These are phyloP conservation scores for Diplogasteroides magnus DNA, from an alignment of 1,140 invertebrate genomes.

Conservation along the genomic window DNA sequence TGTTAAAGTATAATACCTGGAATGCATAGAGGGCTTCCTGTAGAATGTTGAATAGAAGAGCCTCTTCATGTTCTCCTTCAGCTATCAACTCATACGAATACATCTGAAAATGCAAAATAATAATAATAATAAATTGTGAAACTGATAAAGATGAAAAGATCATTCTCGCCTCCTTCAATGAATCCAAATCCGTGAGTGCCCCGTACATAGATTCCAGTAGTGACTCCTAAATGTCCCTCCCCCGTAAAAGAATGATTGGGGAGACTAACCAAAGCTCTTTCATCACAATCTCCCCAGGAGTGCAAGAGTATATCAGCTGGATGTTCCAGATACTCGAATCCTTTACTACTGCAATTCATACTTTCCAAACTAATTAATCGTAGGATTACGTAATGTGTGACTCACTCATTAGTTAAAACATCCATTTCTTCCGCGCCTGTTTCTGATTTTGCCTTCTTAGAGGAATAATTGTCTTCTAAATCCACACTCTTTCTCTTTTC, in stretches of 20 bases:
- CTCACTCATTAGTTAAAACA: too few species aligned
- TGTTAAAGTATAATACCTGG: constrained; percentile 58
- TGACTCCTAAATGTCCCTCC: constrained; percentile 65
- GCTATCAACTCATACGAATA: too few species aligned
- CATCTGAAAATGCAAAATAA: too few species aligned
- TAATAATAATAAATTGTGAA: too few species aligned
- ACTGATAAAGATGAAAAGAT: too few species aligned
- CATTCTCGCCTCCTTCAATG: constrained; percentile 40
- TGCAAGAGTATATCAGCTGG: constrained; percentile 94
- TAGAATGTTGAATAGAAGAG: constrained; percentile 84
- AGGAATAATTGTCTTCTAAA: too few species aligned
- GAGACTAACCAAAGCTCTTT: constrained; percentile 77
- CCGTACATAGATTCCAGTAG: constrained; percentile 85
- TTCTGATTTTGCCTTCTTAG: too few species aligned
- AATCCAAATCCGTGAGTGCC: background rate
- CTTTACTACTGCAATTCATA: too few species aligned
- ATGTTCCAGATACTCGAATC: constrained; percentile 74
- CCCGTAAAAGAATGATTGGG: background rate
- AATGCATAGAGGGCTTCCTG: constrained; percentile 91
- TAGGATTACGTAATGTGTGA: too few species aligned
- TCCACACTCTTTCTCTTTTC: too few species aligned
- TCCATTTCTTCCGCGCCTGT: too few species aligned
- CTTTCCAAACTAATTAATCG: too few species aligned
- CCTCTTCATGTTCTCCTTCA: constrained; percentile 72
- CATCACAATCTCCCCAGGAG: constrained; percentile 78